Conservation (phyloP, 2,113 vertebrate species). For the Burhinus bistriatus region DNA sequence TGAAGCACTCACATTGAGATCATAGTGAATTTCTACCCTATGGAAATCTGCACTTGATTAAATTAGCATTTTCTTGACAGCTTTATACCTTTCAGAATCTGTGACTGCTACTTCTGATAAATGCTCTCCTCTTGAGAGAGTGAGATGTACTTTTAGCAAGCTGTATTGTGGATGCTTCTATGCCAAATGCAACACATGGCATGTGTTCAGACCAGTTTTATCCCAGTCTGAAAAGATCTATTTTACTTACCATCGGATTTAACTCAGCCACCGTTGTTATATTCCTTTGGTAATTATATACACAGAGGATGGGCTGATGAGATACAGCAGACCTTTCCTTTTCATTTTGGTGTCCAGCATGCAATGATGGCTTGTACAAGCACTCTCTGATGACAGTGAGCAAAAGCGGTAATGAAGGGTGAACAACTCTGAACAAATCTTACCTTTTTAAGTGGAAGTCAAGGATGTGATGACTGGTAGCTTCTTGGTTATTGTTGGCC, state of each 20-base stretch:
- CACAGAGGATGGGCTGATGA: not conserved
- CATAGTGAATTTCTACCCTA: not conserved
- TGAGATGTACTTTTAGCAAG: not conserved
- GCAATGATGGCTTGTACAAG: not conserved
- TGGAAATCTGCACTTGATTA: constrained; percentile 22
- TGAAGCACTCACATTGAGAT: not conserved
- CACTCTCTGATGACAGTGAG: rapidly evolving
- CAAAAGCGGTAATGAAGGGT: not conserved
- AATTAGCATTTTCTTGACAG: constrained; percentile 51
- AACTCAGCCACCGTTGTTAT: not conserved
- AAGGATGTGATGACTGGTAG: not conserved
- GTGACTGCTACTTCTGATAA: constrained; percentile 18
- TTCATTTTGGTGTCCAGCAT: not conserved
- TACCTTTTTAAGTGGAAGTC: not conserved
- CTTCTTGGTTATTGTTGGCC: not conserved
- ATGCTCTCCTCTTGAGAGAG: not conserved
- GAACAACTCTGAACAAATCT: not conserved
- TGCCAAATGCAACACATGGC: not conserved
- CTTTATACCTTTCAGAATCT: not conserved
- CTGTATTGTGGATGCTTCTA: not conserved
- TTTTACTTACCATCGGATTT: not conserved
- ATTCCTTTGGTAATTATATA: not conserved
- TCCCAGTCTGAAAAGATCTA: not conserved
- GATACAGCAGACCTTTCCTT: not conserved
- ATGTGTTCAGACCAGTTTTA: not conserved